These are phyloP conservation scores for Ascidia mentula DNA, from an alignment of 23 tunicate species.

Conservation along the genomic window DNA sequence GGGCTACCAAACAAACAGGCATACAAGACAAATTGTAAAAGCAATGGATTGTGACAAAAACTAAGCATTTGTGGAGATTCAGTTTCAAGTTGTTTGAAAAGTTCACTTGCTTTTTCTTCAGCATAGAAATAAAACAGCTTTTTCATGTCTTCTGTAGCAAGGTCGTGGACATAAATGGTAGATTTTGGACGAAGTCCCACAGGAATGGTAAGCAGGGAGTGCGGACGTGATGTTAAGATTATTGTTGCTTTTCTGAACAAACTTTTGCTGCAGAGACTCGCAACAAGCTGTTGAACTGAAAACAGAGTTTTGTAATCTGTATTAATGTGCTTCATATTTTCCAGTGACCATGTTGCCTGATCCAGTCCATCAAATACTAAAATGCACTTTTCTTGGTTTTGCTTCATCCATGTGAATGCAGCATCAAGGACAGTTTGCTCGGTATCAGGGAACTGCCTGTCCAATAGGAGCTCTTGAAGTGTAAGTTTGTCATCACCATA, in stretches of 20 bases:
- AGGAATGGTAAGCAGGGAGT: constrained; percentile 6
- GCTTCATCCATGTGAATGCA: constrained; percentile 1
- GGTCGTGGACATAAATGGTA: neutral
- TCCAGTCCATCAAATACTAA: constrained; percentile 14
- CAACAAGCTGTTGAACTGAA: neutral
- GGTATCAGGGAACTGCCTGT: neutral
- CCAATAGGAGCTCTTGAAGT: neutral
- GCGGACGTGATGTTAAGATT: constrained; percentile 9
- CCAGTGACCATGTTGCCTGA: constrained; percentile 7
- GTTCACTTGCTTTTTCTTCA: neutral
- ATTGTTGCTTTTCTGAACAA: neutral
- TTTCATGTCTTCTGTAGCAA: neutral
- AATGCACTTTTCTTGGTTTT: neutral
- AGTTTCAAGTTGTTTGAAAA: neutral
- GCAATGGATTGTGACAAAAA: constrained; percentile 9
- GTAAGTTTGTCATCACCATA: neutral
- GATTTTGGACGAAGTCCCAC: neutral
- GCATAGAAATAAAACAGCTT: neutral
- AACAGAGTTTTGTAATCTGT: neutral
- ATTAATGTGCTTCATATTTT: neutral
- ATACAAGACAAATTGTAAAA: neutral
- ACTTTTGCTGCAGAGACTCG: neutral
- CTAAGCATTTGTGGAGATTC: constrained; percentile 3
- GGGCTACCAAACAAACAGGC: neutral
- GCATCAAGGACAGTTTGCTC: too few relatives aligned